A percentile compares a stretch with the other conserved stretches of the same genome.
These are phyloP conservation scores for Mizuhopecten yessoensis DNA, from an alignment of 1,140 invertebrate genomes.

Conservation along the genomic window DNA sequence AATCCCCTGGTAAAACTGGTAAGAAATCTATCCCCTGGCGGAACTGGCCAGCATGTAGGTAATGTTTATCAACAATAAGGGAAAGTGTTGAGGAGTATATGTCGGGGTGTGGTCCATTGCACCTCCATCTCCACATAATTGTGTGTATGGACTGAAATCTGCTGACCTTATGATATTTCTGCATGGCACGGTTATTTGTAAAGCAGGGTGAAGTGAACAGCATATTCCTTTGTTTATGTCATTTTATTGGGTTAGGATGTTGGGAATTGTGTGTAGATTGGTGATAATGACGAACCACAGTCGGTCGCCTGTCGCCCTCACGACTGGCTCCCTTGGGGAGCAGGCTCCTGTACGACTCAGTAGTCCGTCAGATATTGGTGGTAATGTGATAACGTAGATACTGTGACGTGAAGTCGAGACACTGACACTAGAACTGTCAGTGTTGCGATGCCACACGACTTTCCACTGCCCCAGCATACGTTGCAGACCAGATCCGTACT, in stretches of 20 bases:
- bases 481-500: not conserved
- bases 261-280: not conserved
- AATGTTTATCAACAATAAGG: too few relatives aligned
- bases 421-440: not conserved
- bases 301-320: not conserved
- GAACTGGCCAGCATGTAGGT: too few relatives aligned
- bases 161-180: not conserved
- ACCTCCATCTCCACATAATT: too few relatives aligned
- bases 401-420: not conserved
- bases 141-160: not conserved
- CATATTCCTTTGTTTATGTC: not conserved
- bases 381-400: not conserved
- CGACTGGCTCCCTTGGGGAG: not conserved
- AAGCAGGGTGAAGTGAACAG: not conserved
- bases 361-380: not conserved
- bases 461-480: not conserved
- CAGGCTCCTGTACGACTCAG: not conserved
- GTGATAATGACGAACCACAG: not conserved
- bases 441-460: not conserved
- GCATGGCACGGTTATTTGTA: not conserved
- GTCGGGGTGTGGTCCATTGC: too few relatives aligned
- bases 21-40: too few relatives aligned
- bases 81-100: too few relatives aligned
- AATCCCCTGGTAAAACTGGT: too few relatives aligned
- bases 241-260: not conserved